Evolutionary conservation across 2,797 vertebrate species (phyloP).

Genomic region (Coreius guichenoti): DNA sequence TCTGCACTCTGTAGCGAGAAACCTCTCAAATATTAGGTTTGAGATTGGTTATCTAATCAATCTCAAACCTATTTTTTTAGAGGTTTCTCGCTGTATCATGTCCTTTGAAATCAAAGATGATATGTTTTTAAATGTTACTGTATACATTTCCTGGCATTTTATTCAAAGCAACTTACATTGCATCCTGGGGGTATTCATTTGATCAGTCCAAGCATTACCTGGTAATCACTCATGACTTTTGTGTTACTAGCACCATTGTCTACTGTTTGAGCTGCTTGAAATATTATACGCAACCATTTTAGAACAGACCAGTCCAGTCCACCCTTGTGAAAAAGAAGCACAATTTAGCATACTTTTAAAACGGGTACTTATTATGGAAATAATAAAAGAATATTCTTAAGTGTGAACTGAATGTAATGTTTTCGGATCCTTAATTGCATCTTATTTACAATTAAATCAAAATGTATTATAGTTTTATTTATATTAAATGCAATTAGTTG

Average conservation of each 20-base stretch:
- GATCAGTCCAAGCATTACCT: background rate
- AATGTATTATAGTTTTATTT: too few species aligned
- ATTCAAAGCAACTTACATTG: background rate
- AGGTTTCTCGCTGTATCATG: too few species aligned
- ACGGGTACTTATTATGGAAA: background rate
- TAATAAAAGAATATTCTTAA: background rate
- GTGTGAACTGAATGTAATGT: background rate
- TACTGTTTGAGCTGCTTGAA: background rate
- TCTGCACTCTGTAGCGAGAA: background rate
- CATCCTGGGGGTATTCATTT: background rate
- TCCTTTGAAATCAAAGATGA: too few species aligned
- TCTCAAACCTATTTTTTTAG: too few species aligned
- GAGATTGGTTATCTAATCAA: too few species aligned
- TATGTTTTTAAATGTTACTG: background rate
- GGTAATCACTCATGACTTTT: background rate
- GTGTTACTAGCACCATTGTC: background rate
- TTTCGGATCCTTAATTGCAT: background rate
- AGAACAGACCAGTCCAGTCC: background rate
- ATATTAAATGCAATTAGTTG: too few species aligned
- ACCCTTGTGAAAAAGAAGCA: background rate
- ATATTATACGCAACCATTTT: background rate
- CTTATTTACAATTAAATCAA: too few species aligned
- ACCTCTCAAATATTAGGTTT: background rate
- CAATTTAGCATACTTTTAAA: background rate
- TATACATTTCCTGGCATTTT: background rate